Evolutionary conservation across 2,113 vertebrate species (phyloP).

Genomic region (Xyliphius kryptos): DNA sequence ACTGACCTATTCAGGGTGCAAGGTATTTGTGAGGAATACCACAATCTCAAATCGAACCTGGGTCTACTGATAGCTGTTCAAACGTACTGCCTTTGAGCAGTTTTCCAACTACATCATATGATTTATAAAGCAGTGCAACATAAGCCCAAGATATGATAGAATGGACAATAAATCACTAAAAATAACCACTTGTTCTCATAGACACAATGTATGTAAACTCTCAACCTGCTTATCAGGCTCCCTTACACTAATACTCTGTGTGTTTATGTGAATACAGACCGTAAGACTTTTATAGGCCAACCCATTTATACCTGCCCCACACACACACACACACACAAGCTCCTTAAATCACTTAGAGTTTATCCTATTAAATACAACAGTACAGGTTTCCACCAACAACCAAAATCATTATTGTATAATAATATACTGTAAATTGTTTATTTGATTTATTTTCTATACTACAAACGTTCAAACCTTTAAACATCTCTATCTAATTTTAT

Average conservation of each 20-base stretch:
- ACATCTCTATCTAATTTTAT: not conserved
- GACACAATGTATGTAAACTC: constrained; percentile 27
- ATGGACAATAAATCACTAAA: not conserved
- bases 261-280: constrained; percentile 44
- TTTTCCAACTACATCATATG: no score
- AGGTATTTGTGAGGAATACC: no score
- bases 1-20: no score
- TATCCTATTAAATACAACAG: constrained; percentile 35
- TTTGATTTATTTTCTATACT: not conserved
- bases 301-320: no score
- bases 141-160: not conserved
- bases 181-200: not conserved
- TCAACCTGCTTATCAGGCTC: constrained; percentile 37
- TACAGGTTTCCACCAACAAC: constrained; percentile 49
- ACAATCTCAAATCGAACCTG: no score
- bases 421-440: not conserved
- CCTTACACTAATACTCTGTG: constrained; percentile 35
- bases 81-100: no score
- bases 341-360: constrained; percentile 42
- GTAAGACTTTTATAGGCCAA: constrained; percentile 56
- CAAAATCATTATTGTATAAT: not conserved
- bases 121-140: no score
- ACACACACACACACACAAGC: no score
- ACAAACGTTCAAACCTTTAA: not conserved
- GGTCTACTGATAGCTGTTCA: no score